Evolutionary conservation across 2,888 invertebrate species (phyloP).

Genomic region (Patella ulyssiponensis): DNA sequence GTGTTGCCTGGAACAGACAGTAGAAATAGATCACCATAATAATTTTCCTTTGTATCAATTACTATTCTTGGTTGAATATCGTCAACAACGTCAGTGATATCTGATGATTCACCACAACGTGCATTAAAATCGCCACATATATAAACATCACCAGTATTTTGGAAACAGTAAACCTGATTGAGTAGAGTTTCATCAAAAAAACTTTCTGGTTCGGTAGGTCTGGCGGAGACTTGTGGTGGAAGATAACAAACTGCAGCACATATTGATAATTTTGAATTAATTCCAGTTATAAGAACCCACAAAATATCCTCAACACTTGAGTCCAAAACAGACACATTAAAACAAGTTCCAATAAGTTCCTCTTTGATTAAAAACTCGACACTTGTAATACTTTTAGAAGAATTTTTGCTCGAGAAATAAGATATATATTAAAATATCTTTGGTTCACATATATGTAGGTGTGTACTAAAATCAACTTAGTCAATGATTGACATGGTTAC

Average conservation of each 20-base stretch:
- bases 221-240: not conserved
- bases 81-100: not conserved
- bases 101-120: slow-evolving; percentile 4
- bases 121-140: slow-evolving; percentile 12
- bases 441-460: too few relatives aligned
- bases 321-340: slow-evolving; percentile 1
- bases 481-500: too few relatives aligned
- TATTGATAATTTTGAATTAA: not conserved
- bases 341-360: not conserved
- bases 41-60: not conserved
- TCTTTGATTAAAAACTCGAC: not conserved
- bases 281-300: not conserved
- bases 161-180: not conserved
- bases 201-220: not conserved
- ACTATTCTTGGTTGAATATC: not conserved
- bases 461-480: too few relatives aligned
- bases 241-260: slow-evolving; percentile 6
- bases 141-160: slow-evolving; percentile 1
- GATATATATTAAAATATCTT: too few relatives aligned
- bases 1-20: too few relatives aligned
- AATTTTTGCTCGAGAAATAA: too few relatives aligned
- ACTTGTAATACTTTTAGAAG: too few relatives aligned
- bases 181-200: slow-evolving; percentile 3
- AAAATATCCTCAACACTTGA: not conserved
- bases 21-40: not conserved